Conservation (phyloP, 2,797 vertebrate genomes). For the Naso thynnoides region DNA sequence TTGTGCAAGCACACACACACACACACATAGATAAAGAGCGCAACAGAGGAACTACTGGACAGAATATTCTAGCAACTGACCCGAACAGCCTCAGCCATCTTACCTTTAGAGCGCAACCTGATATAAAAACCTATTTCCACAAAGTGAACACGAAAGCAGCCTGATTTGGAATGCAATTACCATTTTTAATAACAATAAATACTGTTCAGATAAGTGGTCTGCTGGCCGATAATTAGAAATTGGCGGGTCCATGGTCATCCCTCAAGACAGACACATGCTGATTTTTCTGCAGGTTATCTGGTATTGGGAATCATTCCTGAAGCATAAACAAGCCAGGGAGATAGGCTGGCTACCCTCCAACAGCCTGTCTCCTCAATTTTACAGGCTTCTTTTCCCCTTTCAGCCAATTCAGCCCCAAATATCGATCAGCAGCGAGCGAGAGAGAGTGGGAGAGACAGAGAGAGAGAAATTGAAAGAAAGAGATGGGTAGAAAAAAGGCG, state of each 20-base stretch:
- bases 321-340: constrained; percentile 84
- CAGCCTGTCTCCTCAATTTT: constrained; percentile 82
- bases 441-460: constrained; percentile 1
- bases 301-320: constrained; percentile 84
- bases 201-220: constrained; percentile 66
- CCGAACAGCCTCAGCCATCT: constrained; percentile 12
- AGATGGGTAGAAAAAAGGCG: constrained; percentile 45
- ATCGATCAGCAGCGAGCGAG: constrained; percentile 74
- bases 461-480: constrained; percentile 56
- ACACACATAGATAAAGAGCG: constrained; percentile 20
- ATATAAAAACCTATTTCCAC: constrained; percentile 31
- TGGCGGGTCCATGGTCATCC: constrained; percentile 73
- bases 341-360: constrained; percentile 80
- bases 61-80: constrained; percentile 50
- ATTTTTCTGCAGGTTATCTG: constrained; percentile 81
- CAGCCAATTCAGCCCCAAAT: constrained; percentile 86
- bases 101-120: constrained; percentile 15
- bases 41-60: constrained; percentile 24
- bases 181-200: constrained; percentile 80
- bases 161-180: constrained; percentile 62
- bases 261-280: constrained; percentile 81
- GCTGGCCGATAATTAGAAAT: constrained; percentile 79
- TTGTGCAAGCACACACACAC: constrained; percentile 31
- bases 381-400: constrained; percentile 82
- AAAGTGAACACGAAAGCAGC: constrained; percentile 33